These are phyloP conservation scores for Tor tambroides DNA, from an alignment of 2,113 vertebrate genomes.

Conservation along the genomic window DNA sequence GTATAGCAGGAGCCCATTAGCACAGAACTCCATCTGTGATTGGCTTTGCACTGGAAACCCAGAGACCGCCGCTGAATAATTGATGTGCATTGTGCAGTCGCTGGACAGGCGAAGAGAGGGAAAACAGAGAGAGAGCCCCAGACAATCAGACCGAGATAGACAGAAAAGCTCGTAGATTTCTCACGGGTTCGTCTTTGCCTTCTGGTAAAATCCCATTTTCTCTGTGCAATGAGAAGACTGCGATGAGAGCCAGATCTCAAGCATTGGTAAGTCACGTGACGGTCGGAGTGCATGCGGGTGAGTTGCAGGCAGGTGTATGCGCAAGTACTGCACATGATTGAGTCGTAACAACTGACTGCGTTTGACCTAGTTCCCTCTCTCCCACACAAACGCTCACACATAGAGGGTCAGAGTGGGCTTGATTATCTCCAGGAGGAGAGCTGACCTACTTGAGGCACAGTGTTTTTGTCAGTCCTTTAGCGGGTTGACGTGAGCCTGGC, in stretches of 20 bases:
- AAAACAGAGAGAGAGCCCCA: slow-evolving; percentile 73
- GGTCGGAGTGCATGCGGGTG: slow-evolving; percentile 36
- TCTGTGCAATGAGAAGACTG: slow-evolving; percentile 78
- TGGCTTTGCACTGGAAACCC: slow-evolving; percentile 95
- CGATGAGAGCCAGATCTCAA: slow-evolving; percentile 75
- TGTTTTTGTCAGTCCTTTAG: slow-evolving; percentile 47
- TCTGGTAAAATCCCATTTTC: slow-evolving; percentile 79
- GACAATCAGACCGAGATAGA: slow-evolving; percentile 66
- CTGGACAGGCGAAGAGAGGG: slow-evolving; percentile 85
- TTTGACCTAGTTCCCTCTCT: slow-evolving; percentile 61
- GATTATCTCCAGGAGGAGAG: slow-evolving; percentile 57
- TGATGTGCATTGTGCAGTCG: slow-evolving; percentile 98
- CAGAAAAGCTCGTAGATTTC: slow-evolving; percentile 79
- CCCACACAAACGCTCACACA: slow-evolving; percentile 31
- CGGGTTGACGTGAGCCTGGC: slow-evolving; percentile 49
- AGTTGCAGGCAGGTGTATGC: slow-evolving; percentile 55
- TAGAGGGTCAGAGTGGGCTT: slow-evolving; percentile 55
- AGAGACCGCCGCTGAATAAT: slow-evolving; percentile 99
- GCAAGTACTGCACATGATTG: slow-evolving; percentile 46
- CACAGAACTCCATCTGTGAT: slow-evolving; percentile 91
- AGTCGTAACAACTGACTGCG: slow-evolving; percentile 60
- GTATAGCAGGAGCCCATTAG: slow-evolving; percentile 98
- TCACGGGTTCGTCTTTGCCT: slow-evolving; percentile 74
- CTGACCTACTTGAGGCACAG: slow-evolving; percentile 62
- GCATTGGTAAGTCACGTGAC: slow-evolving; percentile 73